Evolutionary conservation across 2,113 vertebrate species (phyloP), one percentile per base, ranked within the genome.

Genomic region (Corythornis madagascariensis): DNA sequence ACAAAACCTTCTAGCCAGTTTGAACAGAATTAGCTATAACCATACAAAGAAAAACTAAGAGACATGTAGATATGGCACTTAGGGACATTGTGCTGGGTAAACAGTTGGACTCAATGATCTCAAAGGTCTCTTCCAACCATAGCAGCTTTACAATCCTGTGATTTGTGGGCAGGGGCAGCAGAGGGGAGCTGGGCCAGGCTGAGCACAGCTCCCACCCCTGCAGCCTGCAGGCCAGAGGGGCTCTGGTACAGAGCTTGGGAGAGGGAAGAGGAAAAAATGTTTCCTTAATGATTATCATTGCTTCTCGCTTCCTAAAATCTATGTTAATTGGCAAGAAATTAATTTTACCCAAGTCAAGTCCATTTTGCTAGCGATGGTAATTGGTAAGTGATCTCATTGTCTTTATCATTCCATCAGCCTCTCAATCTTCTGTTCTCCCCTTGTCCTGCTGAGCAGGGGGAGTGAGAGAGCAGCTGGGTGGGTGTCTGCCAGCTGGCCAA

Each of bases 341-440:
- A 9, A 25, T 75, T 60, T 59, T 52, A 8, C 35, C 7, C 10
- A 31, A 25, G 61, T 28, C 7, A 3, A 76, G 45, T 31, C 33
- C 28, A 6, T 63, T 78, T 63, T 63, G 18, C 18, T 63, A 55
- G n/a, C 47, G 55, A 5, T 21, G 1, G 0, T 40, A 70, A 40
- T 28, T 28, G 26, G 10, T 60, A 11, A 1, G 1, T 52, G 35
- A 43, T 13, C 5, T 59, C 53, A 19, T 42, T 29, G 48, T 40
- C 24, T 56, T 55, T 25, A 31, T 17, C 1, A 4, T 5, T 28
- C 33, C 48, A 19, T 0, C 3, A 63, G n/a, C 18, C 47, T 63
- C 40, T 70, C 48, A 33, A 4, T 24, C 13, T 19, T 28, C 6
- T 11, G 48, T 42, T 72, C 28, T 42, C 29, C 57, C 16, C 19